Evolutionary conservation across 2,797 vertebrate genomes (phyloP), one percentile per base, ranked within the genome.

Genomic region (Sebastes aleutianus): DNA sequence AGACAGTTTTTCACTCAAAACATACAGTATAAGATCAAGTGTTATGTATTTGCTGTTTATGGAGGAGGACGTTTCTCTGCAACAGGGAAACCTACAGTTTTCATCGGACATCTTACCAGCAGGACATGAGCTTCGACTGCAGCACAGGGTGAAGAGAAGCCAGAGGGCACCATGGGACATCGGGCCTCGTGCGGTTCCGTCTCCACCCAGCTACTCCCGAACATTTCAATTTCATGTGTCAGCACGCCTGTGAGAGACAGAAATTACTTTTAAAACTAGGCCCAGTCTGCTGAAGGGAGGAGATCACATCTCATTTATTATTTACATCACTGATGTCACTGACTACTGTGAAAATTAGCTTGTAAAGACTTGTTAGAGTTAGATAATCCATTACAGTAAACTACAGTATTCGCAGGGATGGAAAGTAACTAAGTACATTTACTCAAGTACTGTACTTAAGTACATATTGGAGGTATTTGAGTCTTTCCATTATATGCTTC

Each of bases 141-240:
- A 70, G 95, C 88, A 79, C 98, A 99, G 0, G 98, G 97, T 0
- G 98, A 97, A 3, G 94, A 87, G 86, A 94, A 96, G 68, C 91
- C 90, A 34, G 94, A 87, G 4, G 95, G 83, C 36, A 94, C 93
- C 14, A 71, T 77, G 69, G 94, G 90, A 24, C 88, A 90, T 1
- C 36, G 76, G 26, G 90, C 26, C 82, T 95, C 91, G 26, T 96
- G 93, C 1, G 97, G 97, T 65, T 91, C 84, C 20, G 93, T 91
- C 90, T 98, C 97, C 83, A 95, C 93, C 98, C 98, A 99, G 78
- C 98, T 99, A 81, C 98, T 97, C 62, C 95, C 97, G 3, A 99
- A 99, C 90, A 99, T 95, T 70, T 95, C 94, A 69, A 99, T 85
- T 10, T 99, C 96, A 0, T 97, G 95, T 2, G 97, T 98, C 88